Percentiles rank a stretch among this genome's conserved stretches.
Evolutionary conservation across 2,113 vertebrate species (phyloP).

Genomic region (Turdus rufiventris): DNA sequence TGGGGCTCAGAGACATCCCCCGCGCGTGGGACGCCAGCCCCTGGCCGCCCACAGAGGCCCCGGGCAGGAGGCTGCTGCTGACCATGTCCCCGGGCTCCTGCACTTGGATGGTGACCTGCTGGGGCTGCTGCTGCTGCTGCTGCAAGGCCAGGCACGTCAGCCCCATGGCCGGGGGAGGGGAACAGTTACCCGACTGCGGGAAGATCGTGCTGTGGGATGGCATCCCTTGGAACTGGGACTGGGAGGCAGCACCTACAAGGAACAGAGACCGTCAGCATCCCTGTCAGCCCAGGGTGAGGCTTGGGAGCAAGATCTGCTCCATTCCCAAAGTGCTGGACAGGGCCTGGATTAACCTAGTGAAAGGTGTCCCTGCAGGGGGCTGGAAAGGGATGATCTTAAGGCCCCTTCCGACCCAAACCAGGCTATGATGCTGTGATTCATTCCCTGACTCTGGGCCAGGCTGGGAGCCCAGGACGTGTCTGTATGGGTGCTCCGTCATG

Average conservation of each 20-base stretch:
- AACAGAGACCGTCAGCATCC: background rate
- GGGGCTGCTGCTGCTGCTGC: slow-evolving; percentile 81
- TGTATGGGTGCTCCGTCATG: accelerated
- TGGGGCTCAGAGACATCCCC: slow-evolving; percentile 67
- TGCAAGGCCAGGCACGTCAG: slow-evolving; percentile 80
- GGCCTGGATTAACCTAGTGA: background rate
- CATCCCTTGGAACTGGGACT: slow-evolving; percentile 85
- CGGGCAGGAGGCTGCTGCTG: slow-evolving; percentile 59
- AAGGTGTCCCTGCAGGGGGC: background rate
- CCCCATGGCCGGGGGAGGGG: slow-evolving; percentile 81
- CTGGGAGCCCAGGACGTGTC: background rate
- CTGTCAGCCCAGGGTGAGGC: accelerated
- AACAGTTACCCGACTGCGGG: slow-evolving; percentile 85
- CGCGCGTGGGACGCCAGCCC: slow-evolving; percentile 21
- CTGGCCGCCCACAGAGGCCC: slow-evolving; percentile 25
- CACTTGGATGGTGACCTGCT: slow-evolving; percentile 95
- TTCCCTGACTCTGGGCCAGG: background rate
- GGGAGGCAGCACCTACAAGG: slow-evolving; percentile 75
- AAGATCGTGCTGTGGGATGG: slow-evolving; percentile 78
- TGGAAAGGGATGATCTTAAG: background rate
- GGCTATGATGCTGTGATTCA: background rate
- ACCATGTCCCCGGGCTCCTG: slow-evolving; percentile 87
- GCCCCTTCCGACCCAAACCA: background rate
- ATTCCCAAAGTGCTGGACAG: accelerated
- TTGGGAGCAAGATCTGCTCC: background rate